Base-by-base conservation (phyloP, 2,113 vertebrate genomes). In the Dryoscopus gambensis region DNA sequence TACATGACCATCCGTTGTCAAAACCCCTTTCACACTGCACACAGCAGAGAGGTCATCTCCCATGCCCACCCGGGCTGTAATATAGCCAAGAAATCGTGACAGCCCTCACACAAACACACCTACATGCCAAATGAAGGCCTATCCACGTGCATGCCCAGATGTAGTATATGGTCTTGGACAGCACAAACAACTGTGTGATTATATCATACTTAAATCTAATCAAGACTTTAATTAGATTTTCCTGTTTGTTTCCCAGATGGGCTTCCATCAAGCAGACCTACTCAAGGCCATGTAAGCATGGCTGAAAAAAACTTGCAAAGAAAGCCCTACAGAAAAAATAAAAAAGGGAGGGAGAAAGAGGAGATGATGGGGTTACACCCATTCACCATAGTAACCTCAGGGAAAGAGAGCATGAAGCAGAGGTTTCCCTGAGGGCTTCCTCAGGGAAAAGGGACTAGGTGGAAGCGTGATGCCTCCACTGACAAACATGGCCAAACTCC, bases 21-120 rank as follows among this genome's bases (percentile, higher is more conserved):
- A 85, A 84, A 63, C 2, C 7, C 44, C 31, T 55, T 52, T 69
- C 35, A 40, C 2, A 3, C 14, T 7, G 44, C 13, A 11, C 23
- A 65, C 15, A 53, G 44, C 13, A 10, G 40, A 68, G 22, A 52
- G 24, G 22, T 18, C 56, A 74, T 24, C 19, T 71, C 59, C 37
- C 50, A 63, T 0, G 1, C 13, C 82, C 93, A 42, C 33, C 27
- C 22, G 56, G 25, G 39, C 49, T 39, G 16, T 65, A 31, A 56
- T 4, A 24, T 1, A 35, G 2, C 39, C 11, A 1, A 44, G 49
- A 62, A 79, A 56, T 4, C 0, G 0, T 3, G 2, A 84, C 39
- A 65, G 68, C 35, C 19, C 30, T 73, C 2, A 0, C 13, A 50
- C 55, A 30, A 40, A 64, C 49, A 69, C 3, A 0, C 17, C 63